phyloP scores from a whole-genome alignment of 2,888 invertebrate genomes.

The Lasiommata megera region DNA sequence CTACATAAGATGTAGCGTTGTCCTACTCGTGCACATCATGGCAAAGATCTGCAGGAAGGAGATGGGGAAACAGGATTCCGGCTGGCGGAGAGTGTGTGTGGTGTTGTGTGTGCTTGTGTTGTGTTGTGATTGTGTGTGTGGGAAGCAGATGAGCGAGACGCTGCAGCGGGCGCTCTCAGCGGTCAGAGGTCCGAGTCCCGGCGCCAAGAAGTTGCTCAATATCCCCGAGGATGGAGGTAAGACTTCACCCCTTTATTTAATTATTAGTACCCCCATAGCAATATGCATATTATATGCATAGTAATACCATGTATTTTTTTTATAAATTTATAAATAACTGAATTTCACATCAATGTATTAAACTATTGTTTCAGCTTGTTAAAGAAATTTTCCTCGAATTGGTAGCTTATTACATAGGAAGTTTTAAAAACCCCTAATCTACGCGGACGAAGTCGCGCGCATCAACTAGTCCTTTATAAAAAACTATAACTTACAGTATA shows the following conservation, averaged over 20 bases:
- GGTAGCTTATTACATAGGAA: too few relatives aligned
- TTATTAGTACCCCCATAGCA: too few relatives aligned
- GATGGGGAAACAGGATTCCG: conserved; percentile 58
- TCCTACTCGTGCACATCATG: conserved; percentile 26
- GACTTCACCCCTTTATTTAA: conserved; percentile 26
- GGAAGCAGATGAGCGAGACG: conserved; percentile 78
- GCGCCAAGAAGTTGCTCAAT: conserved; percentile 77
- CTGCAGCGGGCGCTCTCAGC: conserved; percentile 77
- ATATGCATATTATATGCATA: too few relatives aligned
- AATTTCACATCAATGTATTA: too few relatives aligned
- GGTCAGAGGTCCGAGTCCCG: conserved; percentile 75
- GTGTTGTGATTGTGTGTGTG: conserved; percentile 53
- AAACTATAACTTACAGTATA: too few relatives aligned
- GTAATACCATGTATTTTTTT: too few relatives aligned
- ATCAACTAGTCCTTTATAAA: too few relatives aligned
- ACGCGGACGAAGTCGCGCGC: too few relatives aligned
- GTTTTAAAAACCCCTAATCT: too few relatives aligned
- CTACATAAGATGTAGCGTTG: conserved; percentile 43
- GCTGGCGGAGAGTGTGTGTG: conserved; percentile 52
- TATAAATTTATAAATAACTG: too few relatives aligned
- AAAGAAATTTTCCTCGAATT: too few relatives aligned
- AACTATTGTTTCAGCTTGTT: too few relatives aligned
- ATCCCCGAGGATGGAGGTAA: conserved; percentile 80
- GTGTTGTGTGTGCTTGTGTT: conserved; percentile 53
- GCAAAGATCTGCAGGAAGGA: conserved; percentile 39